Percentiles rank a stretch among this genome's conserved stretches.
Evolutionary conservation across 2,888 invertebrate genomes (phyloP).

Genomic region (Scaptomyza cyrtandrae): DNA sequence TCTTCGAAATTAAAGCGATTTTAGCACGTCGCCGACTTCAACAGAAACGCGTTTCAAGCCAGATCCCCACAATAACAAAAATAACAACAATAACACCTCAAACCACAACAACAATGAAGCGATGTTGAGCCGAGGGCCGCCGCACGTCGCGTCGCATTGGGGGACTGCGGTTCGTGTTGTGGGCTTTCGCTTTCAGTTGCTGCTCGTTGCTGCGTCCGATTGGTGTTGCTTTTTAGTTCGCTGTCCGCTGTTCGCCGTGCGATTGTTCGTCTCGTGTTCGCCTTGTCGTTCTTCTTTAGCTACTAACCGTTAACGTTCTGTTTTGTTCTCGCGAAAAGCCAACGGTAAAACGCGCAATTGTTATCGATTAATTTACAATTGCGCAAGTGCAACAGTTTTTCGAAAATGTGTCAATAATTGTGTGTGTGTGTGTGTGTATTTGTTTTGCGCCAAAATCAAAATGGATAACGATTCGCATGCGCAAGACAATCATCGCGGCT

Average conservation of each 20-base stretch:
- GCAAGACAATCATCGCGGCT: conserved; percentile 79
- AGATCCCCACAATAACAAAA: conserved; percentile 36
- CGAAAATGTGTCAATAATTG: conserved; percentile 27
- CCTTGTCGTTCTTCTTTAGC: conserved; percentile 1
- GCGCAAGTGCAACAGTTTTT: conserved; percentile 12
- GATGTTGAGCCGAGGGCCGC: conserved; percentile 51
- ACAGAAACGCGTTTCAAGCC: conserved; percentile 68
- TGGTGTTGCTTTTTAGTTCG: conserved; percentile 67
- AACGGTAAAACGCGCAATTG: conserved; percentile 47
- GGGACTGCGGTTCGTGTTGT: conserved; percentile 57
- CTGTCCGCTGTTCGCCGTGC: conserved; percentile 34
- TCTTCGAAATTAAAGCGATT: conserved; percentile 67
- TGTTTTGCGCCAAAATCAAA: conserved; percentile 6
- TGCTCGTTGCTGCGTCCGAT: conserved; percentile 81
- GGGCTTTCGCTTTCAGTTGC: conserved; percentile 83
- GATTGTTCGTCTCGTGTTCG: conserved; percentile 17
- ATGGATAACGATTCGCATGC: conserved; percentile 59
- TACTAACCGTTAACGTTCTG: conserved; percentile 20
- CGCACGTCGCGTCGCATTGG: conserved; percentile 46
- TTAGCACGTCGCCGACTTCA: conserved; percentile 61
- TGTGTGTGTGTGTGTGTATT: conserved; percentile 2
- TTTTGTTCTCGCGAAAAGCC: conserved; percentile 22
- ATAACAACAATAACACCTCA: neutral
- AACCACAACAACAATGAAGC: conserved; percentile 10
- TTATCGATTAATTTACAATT: conserved; percentile 29